A percentile compares a stretch with the other conserved stretches of the same genome.
Conservation (phyloP, 1,140 invertebrate species). For the Uloborus diversus region DNA sequence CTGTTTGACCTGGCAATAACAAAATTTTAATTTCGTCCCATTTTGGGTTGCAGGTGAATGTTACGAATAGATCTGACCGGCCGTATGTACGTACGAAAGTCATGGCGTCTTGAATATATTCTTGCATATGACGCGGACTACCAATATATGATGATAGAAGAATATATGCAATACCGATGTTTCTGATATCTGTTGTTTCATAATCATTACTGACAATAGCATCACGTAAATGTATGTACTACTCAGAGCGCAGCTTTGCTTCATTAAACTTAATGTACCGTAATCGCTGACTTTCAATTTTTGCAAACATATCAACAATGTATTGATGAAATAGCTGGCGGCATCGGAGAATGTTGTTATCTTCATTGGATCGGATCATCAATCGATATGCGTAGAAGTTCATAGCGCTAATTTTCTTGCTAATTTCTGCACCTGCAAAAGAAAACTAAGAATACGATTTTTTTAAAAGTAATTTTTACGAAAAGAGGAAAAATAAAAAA, state of each 20-base stretch:
- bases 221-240: no score
- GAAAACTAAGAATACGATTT: background rate
- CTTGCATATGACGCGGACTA: constrained; percentile 46
- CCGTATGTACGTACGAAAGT: constrained; percentile 62
- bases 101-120: constrained; percentile 62
- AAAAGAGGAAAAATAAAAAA: background rate
- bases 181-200: background rate
- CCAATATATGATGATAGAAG: constrained; percentile 20
- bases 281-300: background rate
- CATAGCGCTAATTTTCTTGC: constrained; percentile 1
- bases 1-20: constrained; percentile 60
- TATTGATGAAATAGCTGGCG: background rate
- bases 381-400: constrained; percentile 25
- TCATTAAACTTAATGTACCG: background rate
- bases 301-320: background rate
- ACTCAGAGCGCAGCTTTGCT: background rate
- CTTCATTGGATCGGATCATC: constrained; percentile 31
- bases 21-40: constrained; percentile 66
- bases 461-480: background rate
- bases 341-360: constrained; percentile 57
- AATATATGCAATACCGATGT: constrained; percentile 1
- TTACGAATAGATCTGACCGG: constrained; percentile 66
- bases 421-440: background rate
- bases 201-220: constrained; percentile 49
- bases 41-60: constrained; percentile 67